phyloP scores from a whole-genome alignment of 1,140 invertebrate species.

The Nixonia krombeini region DNA sequence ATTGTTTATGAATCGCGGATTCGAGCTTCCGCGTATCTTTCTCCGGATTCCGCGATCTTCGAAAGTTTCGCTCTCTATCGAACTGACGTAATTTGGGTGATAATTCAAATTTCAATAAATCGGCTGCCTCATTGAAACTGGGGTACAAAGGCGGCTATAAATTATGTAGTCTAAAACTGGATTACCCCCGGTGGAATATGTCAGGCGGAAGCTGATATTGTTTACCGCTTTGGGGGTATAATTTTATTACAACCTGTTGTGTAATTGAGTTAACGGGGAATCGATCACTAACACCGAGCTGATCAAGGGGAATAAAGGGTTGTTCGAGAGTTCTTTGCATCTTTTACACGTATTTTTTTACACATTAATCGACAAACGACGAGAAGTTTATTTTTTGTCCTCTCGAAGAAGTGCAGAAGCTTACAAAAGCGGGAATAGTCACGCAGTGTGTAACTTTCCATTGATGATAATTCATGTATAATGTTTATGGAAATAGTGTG shows the following conservation, averaged over 20 bases:
- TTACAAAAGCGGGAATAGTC: no score
- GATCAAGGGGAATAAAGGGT: neutral
- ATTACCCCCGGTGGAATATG: slow-evolving; percentile 43
- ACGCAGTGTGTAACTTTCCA: no score
- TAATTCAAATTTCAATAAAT: slow-evolving; percentile 48
- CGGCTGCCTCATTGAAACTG: slow-evolving; percentile 39
- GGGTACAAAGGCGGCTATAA: slow-evolving; percentile 44
- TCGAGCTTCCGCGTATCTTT: neutral
- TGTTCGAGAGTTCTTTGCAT: neutral
- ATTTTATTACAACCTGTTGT: slow-evolving; percentile 40
- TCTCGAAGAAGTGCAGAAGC: no score
- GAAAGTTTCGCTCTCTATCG: slow-evolving; percentile 18
- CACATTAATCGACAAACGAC: no score
- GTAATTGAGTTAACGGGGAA: slow-evolving; percentile 11
- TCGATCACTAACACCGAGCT: neutral
- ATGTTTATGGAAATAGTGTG: no score
- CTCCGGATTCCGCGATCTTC: neutral
- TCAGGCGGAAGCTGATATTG: slow-evolving; percentile 40
- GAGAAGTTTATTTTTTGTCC: no score
- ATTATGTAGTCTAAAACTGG: slow-evolving; percentile 39
- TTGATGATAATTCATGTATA: no score
- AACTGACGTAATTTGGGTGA: slow-evolving; percentile 20
- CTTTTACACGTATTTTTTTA: no score
- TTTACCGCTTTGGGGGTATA: slow-evolving; percentile 21
- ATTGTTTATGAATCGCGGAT: no score